These are phyloP conservation scores for Glyphotaelius pellucidus DNA, from an alignment of 2,888 invertebrate species.

Conservation along the genomic window DNA sequence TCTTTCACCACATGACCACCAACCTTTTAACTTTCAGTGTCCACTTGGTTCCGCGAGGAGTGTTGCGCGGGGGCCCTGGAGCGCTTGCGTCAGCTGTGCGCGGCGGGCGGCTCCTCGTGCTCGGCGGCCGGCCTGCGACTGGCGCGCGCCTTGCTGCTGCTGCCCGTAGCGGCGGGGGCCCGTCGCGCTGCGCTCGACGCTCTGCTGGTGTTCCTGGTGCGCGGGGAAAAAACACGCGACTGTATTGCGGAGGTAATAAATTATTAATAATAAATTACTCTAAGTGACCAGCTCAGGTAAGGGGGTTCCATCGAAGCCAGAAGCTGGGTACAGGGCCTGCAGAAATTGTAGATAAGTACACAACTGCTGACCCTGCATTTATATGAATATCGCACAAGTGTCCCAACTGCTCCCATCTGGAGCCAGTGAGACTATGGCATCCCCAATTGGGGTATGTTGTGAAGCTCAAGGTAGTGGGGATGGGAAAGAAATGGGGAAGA, in stretches of 20 bases:
- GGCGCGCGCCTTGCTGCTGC: constrained; percentile 77
- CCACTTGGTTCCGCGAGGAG: constrained; percentile 80
- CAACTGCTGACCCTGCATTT: no score
- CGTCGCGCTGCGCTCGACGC: constrained; percentile 54
- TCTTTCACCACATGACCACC: not conserved
- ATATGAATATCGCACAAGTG: no score
- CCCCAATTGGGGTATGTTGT: no score
- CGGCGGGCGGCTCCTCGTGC: constrained; percentile 79
- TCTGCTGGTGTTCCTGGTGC: constrained; percentile 57
- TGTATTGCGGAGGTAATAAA: constrained; percentile 59
- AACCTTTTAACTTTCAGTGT: constrained; percentile 69
- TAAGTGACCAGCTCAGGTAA: no score
- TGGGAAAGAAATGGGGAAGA: no score
- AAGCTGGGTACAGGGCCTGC: no score
- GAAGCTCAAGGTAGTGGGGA: no score
- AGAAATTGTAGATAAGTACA: no score
- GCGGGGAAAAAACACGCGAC: constrained; percentile 51
- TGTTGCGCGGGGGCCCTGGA: constrained; percentile 79
- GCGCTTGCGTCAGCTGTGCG: constrained; percentile 80
- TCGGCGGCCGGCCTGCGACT: constrained; percentile 80
- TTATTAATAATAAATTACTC: not conserved
- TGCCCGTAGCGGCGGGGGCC: constrained; percentile 67
- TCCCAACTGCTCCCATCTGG: no score
- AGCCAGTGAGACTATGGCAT: no score
- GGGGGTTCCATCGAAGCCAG: no score